Evolutionary conservation across 2,113 vertebrate species (phyloP).

Genomic region (Salvelinus namaycush): DNA sequence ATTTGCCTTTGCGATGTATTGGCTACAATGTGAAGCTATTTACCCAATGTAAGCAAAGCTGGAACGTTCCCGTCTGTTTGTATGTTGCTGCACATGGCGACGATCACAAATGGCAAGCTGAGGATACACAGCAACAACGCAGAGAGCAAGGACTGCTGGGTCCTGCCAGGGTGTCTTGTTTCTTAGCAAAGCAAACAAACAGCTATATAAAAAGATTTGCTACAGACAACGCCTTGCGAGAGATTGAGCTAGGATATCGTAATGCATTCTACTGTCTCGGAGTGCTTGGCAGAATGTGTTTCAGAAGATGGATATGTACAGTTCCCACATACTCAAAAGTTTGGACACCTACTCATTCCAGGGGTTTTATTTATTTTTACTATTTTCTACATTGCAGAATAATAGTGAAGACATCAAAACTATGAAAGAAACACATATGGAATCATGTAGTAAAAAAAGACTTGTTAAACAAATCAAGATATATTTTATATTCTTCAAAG

Average conservation of each 20-base stretch:
- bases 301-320: background rate
- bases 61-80: slow-evolving; percentile 42
- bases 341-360: too few species aligned
- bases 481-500: too few species aligned
- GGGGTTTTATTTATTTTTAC: too few species aligned
- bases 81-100: slow-evolving; percentile 28
- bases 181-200: slow-evolving; percentile 27
- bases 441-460: too few species aligned
- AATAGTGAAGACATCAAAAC: too few species aligned
- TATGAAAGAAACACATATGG: background rate
- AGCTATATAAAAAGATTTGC: slow-evolving; percentile 10
- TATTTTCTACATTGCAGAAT: too few species aligned
- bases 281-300: background rate
- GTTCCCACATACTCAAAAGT: background rate
- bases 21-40: slow-evolving; percentile 30
- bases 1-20: slow-evolving; percentile 4
- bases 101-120: slow-evolving; percentile 23
- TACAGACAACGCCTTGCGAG: background rate
- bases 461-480: too few species aligned
- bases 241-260: slow-evolving; percentile 1
- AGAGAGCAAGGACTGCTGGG: slow-evolving; percentile 35
- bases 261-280: background rate
- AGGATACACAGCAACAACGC: slow-evolving; percentile 13
- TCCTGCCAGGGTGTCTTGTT: slow-evolving; percentile 36
- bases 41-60: slow-evolving; percentile 12